These are phyloP conservation scores for Onychostruthus taczanowskii DNA, from an alignment of 2,113 vertebrate species.

Conservation along the genomic window DNA sequence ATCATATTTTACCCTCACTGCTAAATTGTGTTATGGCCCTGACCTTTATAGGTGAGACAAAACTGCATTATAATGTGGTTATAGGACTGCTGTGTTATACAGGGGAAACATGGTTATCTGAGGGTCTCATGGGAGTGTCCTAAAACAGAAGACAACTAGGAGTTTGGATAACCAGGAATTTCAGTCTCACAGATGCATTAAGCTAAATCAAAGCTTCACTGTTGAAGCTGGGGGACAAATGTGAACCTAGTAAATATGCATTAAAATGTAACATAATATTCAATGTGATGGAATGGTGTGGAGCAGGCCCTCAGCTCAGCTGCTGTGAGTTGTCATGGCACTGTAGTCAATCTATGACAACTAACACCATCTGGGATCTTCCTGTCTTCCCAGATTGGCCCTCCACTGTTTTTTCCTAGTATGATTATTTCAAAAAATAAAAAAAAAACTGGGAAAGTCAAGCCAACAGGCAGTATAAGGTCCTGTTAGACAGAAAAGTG, in stretches of 20 bases:
- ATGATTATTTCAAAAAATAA: conserved; percentile 24
- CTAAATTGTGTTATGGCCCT: conserved; percentile 63
- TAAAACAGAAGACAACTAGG: conserved; percentile 23
- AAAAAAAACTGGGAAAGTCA: not conserved
- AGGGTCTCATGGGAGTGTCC: not conserved
- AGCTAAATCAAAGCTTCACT: not conserved
- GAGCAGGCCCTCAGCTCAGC: conserved; percentile 17
- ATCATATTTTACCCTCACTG: conserved; percentile 62
- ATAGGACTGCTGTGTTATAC: conserved; percentile 42
- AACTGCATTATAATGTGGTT: conserved; percentile 55
- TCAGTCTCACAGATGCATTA: not conserved
- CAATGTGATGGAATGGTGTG: not conserved
- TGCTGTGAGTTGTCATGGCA: conserved; percentile 15
- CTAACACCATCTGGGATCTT: conserved; percentile 37
- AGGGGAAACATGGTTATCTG: conserved; percentile 42
- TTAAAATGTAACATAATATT: conserved; percentile 7
- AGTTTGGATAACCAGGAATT: conserved; percentile 42
- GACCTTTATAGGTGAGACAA: conserved; percentile 65
- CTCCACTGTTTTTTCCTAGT: not conserved
- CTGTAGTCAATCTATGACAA: conserved; percentile 12
- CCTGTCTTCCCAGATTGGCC: not conserved
- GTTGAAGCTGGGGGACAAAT: not conserved
- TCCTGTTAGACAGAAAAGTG: not conserved
- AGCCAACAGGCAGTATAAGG: not conserved
- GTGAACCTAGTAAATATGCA: not conserved